Percentiles rank a stretch among this genome's conserved stretches.
phyloP scores from a whole-genome alignment of 1,140 invertebrate species.

The Pantala flavescens region DNA sequence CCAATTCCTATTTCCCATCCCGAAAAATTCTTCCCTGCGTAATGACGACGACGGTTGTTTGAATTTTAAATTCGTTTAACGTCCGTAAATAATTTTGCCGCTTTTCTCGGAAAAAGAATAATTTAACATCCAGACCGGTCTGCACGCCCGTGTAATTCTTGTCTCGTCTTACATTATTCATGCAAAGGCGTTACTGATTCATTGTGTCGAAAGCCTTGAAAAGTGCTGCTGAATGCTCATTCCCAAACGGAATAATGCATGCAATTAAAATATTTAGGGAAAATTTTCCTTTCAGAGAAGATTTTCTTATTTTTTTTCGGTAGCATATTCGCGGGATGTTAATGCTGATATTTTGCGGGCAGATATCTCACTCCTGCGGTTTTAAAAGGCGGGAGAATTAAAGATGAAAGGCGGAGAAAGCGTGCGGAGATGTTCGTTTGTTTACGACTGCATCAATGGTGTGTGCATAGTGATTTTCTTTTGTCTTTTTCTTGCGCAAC shows the following conservation, averaged over 20 bases:
- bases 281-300: neutral
- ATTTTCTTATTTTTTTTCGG: too few species aligned
- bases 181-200: neutral
- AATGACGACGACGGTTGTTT: neutral
- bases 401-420: too few species aligned
- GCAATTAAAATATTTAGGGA: neutral
- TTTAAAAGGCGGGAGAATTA: too few species aligned
- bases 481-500: too few species aligned
- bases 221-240: constrained; percentile 5
- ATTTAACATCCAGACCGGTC: neutral
- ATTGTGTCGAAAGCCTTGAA: constrained; percentile 6
- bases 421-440: too few species aligned
- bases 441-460: too few species aligned
- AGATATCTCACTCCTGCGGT: too few species aligned
- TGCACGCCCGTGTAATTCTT: neutral
- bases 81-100: neutral
- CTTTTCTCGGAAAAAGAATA: neutral
- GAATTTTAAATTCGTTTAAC: constrained; percentile 4
- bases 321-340: too few species aligned
- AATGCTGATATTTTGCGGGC: too few species aligned
- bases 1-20: neutral
- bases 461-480: too few species aligned
- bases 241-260: neutral
- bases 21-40: neutral
- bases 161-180: constrained; percentile 2